phyloP scores from a whole-genome alignment of 2,797 vertebrate genomes.

The Selene dorsalis region DNA sequence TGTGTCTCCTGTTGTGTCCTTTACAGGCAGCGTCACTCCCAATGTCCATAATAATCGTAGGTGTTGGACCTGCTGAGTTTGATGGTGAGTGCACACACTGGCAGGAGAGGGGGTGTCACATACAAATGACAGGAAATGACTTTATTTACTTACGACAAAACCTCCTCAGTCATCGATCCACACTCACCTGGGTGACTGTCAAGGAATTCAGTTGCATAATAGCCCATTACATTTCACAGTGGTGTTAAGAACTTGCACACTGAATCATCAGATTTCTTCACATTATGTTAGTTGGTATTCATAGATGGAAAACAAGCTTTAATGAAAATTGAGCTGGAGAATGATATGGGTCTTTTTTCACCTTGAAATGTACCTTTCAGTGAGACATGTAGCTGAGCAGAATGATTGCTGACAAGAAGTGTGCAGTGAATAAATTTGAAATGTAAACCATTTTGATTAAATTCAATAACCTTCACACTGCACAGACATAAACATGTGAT shows the following conservation, averaged over 20 bases:
- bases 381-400: neutral
- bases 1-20: constrained; percentile 17
- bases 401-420: neutral
- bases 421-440: neutral
- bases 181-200: neutral
- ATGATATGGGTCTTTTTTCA: neutral
- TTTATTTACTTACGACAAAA: neutral
- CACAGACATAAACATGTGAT: neutral
- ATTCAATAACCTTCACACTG: constrained; percentile 14
- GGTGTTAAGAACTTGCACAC: neutral
- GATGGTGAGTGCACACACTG: constrained; percentile 87
- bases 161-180: neutral
- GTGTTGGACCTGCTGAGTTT: constrained; percentile 96
- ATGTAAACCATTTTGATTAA: neutral
- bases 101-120: neutral
- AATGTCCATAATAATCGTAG: constrained; percentile 96
- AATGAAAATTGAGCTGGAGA: neutral
- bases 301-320: neutral
- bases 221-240: neutral
- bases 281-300: neutral
- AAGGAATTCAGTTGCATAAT: neutral
- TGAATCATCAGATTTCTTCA: neutral
- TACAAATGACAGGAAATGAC: neutral
- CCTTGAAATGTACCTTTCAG: neutral
- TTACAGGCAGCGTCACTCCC: constrained; percentile 91